phyloP scores from a whole-genome alignment of 2,888 invertebrate species.

The Terebella lapidaria region DNA sequence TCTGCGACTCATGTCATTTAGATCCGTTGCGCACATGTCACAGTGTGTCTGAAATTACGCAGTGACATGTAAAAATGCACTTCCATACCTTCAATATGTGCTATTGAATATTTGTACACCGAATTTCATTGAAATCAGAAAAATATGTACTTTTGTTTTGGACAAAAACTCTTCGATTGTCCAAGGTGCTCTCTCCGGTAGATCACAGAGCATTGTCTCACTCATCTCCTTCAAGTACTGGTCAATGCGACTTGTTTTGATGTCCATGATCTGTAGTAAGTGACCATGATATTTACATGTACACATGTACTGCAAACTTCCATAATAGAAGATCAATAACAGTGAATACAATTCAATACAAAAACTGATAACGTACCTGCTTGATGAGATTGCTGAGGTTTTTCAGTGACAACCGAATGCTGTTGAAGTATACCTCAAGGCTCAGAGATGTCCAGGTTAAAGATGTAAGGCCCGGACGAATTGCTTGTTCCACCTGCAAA shows the following conservation, averaged over 20 bases:
- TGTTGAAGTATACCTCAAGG: conserved; percentile 63
- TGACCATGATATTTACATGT: too few species aligned
- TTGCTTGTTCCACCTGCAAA: conserved; percentile 60
- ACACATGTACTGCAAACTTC: too few species aligned
- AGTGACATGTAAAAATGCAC: too few species aligned
- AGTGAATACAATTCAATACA: too few species aligned
- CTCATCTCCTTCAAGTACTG: conserved; percentile 65
- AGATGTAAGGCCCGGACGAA: conserved; percentile 71
- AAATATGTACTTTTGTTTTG: conserved; percentile 63
- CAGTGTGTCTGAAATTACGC: conserved; percentile 3
- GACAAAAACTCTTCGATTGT: conserved; percentile 62
- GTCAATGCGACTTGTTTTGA: conserved; percentile 72
- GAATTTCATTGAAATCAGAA: too few species aligned
- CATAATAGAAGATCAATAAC: too few species aligned
- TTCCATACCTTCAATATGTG: too few species aligned
- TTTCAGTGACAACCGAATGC: conserved; percentile 60
- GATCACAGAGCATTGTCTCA: conserved; percentile 61
- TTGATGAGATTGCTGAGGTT: conserved; percentile 59
- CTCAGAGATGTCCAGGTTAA: conserved; percentile 79
- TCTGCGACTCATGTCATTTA: conserved; percentile 58
- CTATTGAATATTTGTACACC: too few species aligned
- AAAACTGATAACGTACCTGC: conserved; percentile 32
- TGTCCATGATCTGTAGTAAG: conserved; percentile 62
- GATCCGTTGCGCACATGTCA: neutral
- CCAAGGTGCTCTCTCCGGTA: conserved; percentile 62